Evolutionary conservation across 2,888 invertebrate species (phyloP).

Genomic region (Glyphotaelius pellucidus): DNA sequence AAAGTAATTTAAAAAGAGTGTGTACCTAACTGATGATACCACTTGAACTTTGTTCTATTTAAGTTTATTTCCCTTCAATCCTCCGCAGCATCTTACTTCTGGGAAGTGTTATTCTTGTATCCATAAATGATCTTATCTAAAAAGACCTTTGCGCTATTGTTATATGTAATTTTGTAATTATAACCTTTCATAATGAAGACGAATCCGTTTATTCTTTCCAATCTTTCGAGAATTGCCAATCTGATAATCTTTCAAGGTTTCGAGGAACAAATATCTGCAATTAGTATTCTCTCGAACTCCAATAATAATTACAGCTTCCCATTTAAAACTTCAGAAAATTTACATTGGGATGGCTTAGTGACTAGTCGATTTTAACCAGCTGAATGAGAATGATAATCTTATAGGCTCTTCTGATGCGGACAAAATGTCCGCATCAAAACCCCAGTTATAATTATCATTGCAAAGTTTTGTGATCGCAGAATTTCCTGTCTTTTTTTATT

Average conservation of each 20-base stretch:
- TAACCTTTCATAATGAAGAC: neutral
- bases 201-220: neutral
- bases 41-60: neutral
- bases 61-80: neutral
- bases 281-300: neutral
- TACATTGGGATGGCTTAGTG: neutral
- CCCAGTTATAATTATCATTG: neutral
- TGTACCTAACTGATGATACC: neutral
- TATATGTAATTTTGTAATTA: no score
- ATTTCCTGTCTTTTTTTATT: neutral
- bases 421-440: slow-evolving; percentile 2
- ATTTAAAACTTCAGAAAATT: slow-evolving; percentile 4
- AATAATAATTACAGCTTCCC: slow-evolving; percentile 3
- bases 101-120: neutral
- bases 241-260: neutral
- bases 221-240: neutral
- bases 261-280: neutral
- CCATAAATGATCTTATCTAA: neutral
- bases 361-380: neutral
- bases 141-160: neutral
- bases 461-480: neutral
- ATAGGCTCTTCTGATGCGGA: neutral
- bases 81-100: neutral
- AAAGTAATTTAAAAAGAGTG: neutral
- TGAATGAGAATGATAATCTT: neutral